These are phyloP conservation scores for Callimico goeldii DNA, from an alignment of 2,797 vertebrate species.

Conservation along the genomic window DNA sequence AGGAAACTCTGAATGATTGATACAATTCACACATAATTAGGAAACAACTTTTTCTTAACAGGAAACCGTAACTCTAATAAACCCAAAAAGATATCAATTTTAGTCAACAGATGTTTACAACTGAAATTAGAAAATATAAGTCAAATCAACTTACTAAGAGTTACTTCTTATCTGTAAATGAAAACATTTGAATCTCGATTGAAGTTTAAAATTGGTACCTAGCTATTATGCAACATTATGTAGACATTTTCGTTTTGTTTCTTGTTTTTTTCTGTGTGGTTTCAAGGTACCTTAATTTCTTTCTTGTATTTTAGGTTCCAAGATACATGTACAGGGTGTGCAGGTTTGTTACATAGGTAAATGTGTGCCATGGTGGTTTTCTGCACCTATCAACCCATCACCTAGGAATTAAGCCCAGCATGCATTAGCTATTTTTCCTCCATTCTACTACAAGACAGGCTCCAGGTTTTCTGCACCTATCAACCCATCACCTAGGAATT, in stretches of 20 bases:
- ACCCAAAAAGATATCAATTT: background rate
- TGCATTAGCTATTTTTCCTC: background rate
- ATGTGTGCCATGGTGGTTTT: background rate
- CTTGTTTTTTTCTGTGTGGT: background rate
- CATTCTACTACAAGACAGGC: background rate
- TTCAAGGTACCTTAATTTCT: background rate
- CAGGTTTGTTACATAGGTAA: background rate
- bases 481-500: background rate
- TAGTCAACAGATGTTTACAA: background rate
- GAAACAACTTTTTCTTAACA: conserved; percentile 13
- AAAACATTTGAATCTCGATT: background rate
- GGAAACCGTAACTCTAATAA: background rate
- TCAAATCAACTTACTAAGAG: background rate
- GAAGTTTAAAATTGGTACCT: background rate
- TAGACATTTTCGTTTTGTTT: background rate
- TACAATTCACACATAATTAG: background rate
- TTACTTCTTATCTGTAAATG: background rate
- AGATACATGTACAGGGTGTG: background rate
- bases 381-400: background rate
- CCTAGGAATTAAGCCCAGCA: background rate
- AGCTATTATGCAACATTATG: background rate
- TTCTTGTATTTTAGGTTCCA: background rate
- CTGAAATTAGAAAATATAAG: background rate
- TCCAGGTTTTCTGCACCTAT: background rate
- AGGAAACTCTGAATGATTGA: background rate